phyloP scores from a whole-genome alignment of 2,888 invertebrate species.

The Polyploca ridens region DNA sequence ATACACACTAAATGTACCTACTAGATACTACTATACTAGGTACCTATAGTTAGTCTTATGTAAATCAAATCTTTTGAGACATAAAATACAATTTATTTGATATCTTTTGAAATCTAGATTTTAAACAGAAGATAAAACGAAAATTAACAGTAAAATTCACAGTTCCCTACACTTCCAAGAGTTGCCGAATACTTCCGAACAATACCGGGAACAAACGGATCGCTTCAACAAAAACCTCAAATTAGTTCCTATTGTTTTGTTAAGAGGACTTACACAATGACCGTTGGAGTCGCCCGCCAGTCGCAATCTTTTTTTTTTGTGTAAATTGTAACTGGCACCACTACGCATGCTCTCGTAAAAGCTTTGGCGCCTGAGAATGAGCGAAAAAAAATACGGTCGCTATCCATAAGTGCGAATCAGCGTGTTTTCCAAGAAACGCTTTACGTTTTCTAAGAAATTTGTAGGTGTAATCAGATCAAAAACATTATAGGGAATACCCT shows the following conservation, averaged over 20 bases:
- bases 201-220: slow-evolving; percentile 38
- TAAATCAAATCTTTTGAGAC: too few relatives aligned
- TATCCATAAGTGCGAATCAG: slow-evolving; percentile 68
- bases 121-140: not conserved
- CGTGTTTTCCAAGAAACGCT: slow-evolving; percentile 63
- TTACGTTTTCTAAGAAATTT: slow-evolving; percentile 62
- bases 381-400: slow-evolving; percentile 61
- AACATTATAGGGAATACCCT: not conserved
- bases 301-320: slow-evolving; percentile 65
- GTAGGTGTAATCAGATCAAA: slow-evolving; percentile 43
- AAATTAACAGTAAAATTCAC: slow-evolving; percentile 54
- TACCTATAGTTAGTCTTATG: not conserved
- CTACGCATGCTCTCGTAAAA: slow-evolving; percentile 63
- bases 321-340: slow-evolving; percentile 34
- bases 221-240: slow-evolving; percentile 50
- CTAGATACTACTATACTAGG: not conserved
- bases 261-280: slow-evolving; percentile 62
- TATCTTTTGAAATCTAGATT: not conserved
- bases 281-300: slow-evolving; percentile 48
- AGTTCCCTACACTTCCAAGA: slow-evolving; percentile 38
- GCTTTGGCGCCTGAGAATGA: slow-evolving; percentile 71
- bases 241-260: slow-evolving; percentile 74
- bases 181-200: slow-evolving; percentile 31
- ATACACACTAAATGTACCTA: too few relatives aligned
- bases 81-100: not conserved